A percentile compares a stretch with the other conserved stretches of the same genome.
These are phyloP conservation scores for Brachyopa scutellaris DNA, from an alignment of 2,888 invertebrate species.

Conservation along the genomic window DNA sequence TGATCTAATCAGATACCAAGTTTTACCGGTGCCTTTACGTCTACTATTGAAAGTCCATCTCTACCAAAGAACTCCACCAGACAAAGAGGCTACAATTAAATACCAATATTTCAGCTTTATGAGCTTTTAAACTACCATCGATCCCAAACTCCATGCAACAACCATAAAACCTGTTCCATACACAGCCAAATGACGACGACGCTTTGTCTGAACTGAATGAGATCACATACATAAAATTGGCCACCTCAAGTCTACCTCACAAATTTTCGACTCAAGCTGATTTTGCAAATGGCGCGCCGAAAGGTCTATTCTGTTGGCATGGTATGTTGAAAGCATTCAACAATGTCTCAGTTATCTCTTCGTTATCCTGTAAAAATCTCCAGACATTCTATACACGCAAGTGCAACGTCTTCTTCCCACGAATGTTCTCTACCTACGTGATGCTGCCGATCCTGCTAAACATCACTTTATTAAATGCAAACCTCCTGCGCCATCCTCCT, in stretches of 20 bases:
- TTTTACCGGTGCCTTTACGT: too few species aligned
- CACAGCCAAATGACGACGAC: too few species aligned
- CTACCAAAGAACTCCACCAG: too few species aligned
- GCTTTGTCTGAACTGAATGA: constrained; percentile 55
- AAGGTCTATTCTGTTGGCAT: constrained; percentile 40
- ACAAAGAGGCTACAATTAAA: background rate
- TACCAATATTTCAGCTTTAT: constrained; percentile 8
- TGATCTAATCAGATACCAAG: too few species aligned
- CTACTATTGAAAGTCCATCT: too few species aligned
- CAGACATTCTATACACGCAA: constrained; percentile 46
- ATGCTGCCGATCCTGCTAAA: background rate
- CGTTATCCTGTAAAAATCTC: constrained; percentile 56
- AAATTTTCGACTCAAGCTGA: background rate
- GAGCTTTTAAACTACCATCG: constrained; percentile 15
- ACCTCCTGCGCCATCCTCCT: constrained; percentile 8
- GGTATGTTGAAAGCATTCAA: constrained; percentile 54
- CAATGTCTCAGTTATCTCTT: constrained; percentile 61
- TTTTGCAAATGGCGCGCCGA: constrained; percentile 67
- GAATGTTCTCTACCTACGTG: constrained; percentile 24
- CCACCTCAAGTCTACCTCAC: constrained; percentile 56
- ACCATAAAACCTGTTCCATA: too few species aligned
- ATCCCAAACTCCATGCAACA: too few species aligned
- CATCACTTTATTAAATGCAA: constrained; percentile 71
- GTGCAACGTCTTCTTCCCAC: constrained; percentile 63
- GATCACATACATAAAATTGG: constrained; percentile 40